Evolutionary conservation across 2,888 invertebrate genomes (phyloP), one percentile per base, ranked within the genome.

Genomic region (Agonum fuliginosum): DNA sequence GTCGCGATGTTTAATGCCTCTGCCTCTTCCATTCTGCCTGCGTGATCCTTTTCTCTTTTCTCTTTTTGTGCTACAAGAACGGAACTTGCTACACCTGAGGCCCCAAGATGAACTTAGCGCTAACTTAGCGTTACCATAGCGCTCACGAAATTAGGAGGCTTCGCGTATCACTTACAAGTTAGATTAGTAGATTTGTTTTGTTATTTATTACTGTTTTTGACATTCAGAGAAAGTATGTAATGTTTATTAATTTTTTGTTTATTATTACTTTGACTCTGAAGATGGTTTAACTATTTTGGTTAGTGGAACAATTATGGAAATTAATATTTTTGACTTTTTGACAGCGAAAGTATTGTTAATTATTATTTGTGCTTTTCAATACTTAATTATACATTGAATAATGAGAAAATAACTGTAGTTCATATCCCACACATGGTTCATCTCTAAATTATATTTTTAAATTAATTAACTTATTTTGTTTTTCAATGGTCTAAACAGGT

Each of bases 1-100:
- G 58, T 62, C 58, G 58, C 58, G 58, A 12, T 30, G 58, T 62
- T 62, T 62, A 62, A 62, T 62, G 58, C 58, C 58, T 62, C 58
- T 62, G 30, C 58, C 58, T n/a, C n/a, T n/a, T n/a, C n/a, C n/a
- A n/a, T n/a, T n/a, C n/a, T 30, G 12, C 12, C 58, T 54, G 46
- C 46, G 46, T 46, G 58, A 62, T 62, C 58, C 30, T 62, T 62
- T 62, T 62, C 58, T 62, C 27, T 62, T 62, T 62, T 62, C 58
- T 62, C 58, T 62, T 62, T 62, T 62, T 62, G 24, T 20, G 54
- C n/a, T 10, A 24, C 24, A 24, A 54, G 54, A 62, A 62, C 30
- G 58, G 58, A 62, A 62, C 58, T 30, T 62, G 58, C 58, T 62
- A 62, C 58, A 62, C 58, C 27, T 14, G 14, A 12, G 10, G 30